Evolutionary conservation across 2,797 vertebrate species (phyloP), one percentile per base, ranked within the genome.

Genomic region (Lutjanus argentimaculatus): DNA sequence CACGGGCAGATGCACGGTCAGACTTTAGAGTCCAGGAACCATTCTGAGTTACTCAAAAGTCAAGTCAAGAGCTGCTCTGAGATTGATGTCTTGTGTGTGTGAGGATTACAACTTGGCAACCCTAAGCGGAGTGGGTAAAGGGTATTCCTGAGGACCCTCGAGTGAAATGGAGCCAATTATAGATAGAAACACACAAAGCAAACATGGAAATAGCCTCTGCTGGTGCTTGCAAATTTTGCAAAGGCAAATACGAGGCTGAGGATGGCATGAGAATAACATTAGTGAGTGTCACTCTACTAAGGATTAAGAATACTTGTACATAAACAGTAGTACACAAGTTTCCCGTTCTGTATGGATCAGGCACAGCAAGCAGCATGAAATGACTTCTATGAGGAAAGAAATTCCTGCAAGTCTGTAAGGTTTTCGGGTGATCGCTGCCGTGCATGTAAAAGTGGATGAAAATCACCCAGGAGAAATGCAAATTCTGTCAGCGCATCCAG

Each of bases 401-500:
- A 43, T 15, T 46, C 30, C 61, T 52, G 13, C 7, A 40, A 53
- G 58, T 70, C 25, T 67, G 61, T 6, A 51, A 15, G 14, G 11
- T 57, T 72, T 52, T 25, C 52, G 46, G 56, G 25, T 64, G 59
- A 55, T 14, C 61, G 46, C 48, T 70, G 14, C 46, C 77, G 61
- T 63, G 52, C 61, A 90, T 75, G 83, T 68, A 74, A 77, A 90
- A 51, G 25, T 21, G 22, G 55, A 89, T 88, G 85, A 67, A 90
- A 88, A 88, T 91, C 70, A 79, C 5, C 7, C 0, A 1, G 62
- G 77, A 68, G 12, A 82, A 66, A 92, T 91, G 87, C 90, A 92
- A 92, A 93, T 91, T 12, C 12, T 62, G 43, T 25, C 21, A 72
- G n/a, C 9, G 7, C 59, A 68, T 36, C 13, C 22, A 40, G 30